These are phyloP conservation scores for Trinectes maculatus DNA, from an alignment of 2,113 vertebrate species.

Conservation along the genomic window DNA sequence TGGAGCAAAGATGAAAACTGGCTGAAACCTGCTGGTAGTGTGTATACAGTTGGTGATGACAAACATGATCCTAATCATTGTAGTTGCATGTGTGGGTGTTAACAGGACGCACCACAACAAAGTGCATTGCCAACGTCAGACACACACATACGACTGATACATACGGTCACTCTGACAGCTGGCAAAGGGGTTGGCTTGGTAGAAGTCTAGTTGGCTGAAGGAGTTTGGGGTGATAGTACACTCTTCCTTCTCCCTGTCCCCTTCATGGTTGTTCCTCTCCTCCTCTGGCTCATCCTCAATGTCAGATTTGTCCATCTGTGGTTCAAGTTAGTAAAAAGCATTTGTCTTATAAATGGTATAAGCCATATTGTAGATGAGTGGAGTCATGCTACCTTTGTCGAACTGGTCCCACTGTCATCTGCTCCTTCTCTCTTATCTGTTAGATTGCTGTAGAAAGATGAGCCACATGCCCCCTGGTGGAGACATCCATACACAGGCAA, in stretches of 20 bases:
- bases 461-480: slow-evolving; percentile 70
- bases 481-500: background rate
- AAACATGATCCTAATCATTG: too few relatives aligned
- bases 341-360: background rate
- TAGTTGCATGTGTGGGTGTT: background rate
- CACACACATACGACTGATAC: slow-evolving; percentile 33
- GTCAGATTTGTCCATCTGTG: slow-evolving; percentile 70
- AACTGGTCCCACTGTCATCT: slow-evolving; percentile 83
- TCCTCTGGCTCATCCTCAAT: slow-evolving; percentile 63
- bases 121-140: background rate
- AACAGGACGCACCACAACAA: background rate
- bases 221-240: slow-evolving; percentile 54
- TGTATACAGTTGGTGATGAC: too few relatives aligned
- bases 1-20: too few relatives aligned
- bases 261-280: slow-evolving; percentile 15
- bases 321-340: background rate
- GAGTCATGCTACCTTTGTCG: slow-evolving; percentile 74
- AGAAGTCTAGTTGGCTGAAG: slow-evolving; percentile 89
- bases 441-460: slow-evolving; percentile 79
- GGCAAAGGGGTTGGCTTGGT: slow-evolving; percentile 91
- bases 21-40: too few relatives aligned
- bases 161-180: slow-evolving; percentile 67
- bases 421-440: slow-evolving; percentile 84
- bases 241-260: slow-evolving; percentile 11
- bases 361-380: background rate